Evolutionary conservation across 2,797 vertebrate species (phyloP), one percentile per base, ranked within the genome.

Genomic region (Antennarius maculatus): DNA sequence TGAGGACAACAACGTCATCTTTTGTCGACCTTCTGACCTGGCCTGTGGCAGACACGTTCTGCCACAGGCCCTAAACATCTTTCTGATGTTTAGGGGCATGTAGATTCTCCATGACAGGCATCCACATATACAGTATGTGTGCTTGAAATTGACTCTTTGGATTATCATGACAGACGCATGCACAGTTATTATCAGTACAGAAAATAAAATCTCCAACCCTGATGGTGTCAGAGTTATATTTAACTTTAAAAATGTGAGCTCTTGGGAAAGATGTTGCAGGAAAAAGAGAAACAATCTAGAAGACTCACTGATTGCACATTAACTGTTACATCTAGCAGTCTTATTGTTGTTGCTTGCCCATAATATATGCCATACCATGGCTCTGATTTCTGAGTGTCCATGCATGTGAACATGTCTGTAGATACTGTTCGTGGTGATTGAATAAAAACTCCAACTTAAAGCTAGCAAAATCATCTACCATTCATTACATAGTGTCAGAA

Each of bases 1-100:
- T 93, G 92, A 92, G 90, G 88, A 91, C 83, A 79, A 85, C 77
- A 79, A 81, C 83, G 90, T 88, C 47, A 89, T 91, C 84, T 88
- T 23, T 74, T 69, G 61, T 13, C 61, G 66, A 73, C 90, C 88
- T 83, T 68, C 67, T 77, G 70, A 88, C 82, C 86, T 76, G 82
- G 69, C 79, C 84, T 81, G 53, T 85, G 89, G 87, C 88, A 56
- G 4, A 51, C 50, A 63, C 56, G 79, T 83, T 88, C n/a, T n/a
- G n/a, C n/a, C n/a, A n/a, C n/a, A n/a, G n/a, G n/a, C n/a, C n/a
- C n/a, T n/a, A n/a, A n/a, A n/a, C n/a, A n/a, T n/a, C 49, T 41
- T 69, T 61, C 47, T 49, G 52, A 29, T 42, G 59, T 69, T 79
- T 42, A 17, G 17, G 72, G 56, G 60, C 64, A 57, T 49, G 41